phyloP scores from a whole-genome alignment of 1,140 invertebrate species.

The Pogonognathellus flavescens region DNA sequence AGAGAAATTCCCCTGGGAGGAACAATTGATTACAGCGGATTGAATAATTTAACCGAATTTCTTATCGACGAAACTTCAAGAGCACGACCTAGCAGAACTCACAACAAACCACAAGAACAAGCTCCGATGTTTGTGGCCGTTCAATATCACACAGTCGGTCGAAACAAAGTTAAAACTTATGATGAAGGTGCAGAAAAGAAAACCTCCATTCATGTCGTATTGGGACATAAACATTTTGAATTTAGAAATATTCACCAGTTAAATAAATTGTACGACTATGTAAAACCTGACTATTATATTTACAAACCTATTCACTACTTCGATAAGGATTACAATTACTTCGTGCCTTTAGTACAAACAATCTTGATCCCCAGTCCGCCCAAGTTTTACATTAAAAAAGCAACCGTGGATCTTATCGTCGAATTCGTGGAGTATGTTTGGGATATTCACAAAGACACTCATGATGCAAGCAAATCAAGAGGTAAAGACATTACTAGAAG shows the following conservation, averaged over 20 bases:
- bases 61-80: neutral
- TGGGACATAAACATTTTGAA: constrained; percentile 15
- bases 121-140: constrained; percentile 22
- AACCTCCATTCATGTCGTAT: neutral
- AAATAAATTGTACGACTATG: neutral
- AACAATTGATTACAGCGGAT: neutral
- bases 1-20: neutral
- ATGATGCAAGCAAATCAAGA: neutral
- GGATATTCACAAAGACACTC: neutral
- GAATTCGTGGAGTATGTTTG: constrained; percentile 17
- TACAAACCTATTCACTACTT: constrained; percentile 7
- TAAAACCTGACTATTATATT: neutral
- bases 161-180: neutral
- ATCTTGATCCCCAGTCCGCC: neutral
- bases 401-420: constrained; percentile 16
- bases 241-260: constrained; percentile 12
- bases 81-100: neutral
- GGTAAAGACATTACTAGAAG: neutral
- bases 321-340: neutral
- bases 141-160: constrained; percentile 2
- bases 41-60: constrained; percentile 6
- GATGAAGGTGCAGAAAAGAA: constrained; percentile 19
- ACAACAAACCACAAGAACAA: neutral
- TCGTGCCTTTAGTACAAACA: neutral
- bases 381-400: constrained; percentile 12